These are phyloP conservation scores for Trinectes maculatus DNA, from an alignment of 2,113 vertebrate genomes.

Conservation along the genomic window DNA sequence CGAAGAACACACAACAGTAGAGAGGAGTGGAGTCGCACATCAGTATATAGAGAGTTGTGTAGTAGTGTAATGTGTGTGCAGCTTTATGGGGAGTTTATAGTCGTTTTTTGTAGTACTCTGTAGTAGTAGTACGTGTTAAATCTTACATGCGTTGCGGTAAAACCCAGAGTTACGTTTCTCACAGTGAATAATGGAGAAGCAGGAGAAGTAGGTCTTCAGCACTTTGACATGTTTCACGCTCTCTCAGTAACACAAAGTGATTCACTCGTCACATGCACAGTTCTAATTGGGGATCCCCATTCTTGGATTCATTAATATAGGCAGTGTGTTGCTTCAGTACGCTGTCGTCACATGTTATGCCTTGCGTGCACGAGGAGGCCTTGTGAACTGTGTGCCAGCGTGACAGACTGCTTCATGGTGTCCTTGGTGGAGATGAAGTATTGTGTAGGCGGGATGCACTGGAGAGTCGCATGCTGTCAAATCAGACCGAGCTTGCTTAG, in stretches of 20 bases:
- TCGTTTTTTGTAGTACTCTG: no score
- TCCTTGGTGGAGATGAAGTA: constrained; percentile 31
- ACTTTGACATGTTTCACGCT: no score
- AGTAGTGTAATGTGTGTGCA: no score
- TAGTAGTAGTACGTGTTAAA: not conserved
- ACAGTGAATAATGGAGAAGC: not conserved
- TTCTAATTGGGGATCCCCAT: no score
- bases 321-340: no score
- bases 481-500: constrained; percentile 68
- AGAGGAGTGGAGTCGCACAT: no score
- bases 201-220: constrained; percentile 4
- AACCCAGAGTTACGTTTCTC: not conserved
- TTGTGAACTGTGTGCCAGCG: not conserved
- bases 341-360: not conserved
- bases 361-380: not conserved
- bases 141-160: not conserved
- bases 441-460: constrained; percentile 47
- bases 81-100: no score
- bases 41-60: no score
- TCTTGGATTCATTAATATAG: no score
- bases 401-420: constrained; percentile 13
- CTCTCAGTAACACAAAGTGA: no score
- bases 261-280: no score
- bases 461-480: constrained; percentile 54
- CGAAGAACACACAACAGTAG: not conserved